Evolutionary conservation across 2,113 vertebrate genomes (phyloP).

Genomic region (Bostrychus sinensis): DNA sequence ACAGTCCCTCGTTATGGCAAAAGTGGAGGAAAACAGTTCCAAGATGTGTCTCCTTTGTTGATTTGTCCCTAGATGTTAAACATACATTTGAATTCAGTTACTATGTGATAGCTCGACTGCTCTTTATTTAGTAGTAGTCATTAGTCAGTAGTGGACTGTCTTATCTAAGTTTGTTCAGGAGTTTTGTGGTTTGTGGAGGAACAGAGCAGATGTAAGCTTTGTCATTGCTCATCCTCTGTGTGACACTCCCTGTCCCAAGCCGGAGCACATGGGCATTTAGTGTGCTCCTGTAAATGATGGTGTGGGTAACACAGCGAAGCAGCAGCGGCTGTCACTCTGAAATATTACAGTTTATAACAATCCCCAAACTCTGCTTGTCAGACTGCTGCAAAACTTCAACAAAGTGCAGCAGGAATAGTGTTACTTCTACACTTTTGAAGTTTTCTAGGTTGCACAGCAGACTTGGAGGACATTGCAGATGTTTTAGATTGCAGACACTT

Average conservation of each 20-base stretch:
- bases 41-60: constrained; percentile 16
- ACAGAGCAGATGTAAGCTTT: constrained; percentile 37
- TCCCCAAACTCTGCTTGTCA: constrained; percentile 26
- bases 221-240: constrained; percentile 56
- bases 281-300: constrained; percentile 55
- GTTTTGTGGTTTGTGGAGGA: constrained; percentile 17
- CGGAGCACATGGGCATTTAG: constrained; percentile 41
- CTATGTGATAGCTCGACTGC: no score
- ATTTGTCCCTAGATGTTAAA: constrained; percentile 15
- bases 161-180: constrained; percentile 2
- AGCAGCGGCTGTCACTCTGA: constrained; percentile 50
- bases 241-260: constrained; percentile 57
- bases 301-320: constrained; percentile 47
- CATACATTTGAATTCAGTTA: neutral
- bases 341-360: constrained; percentile 28
- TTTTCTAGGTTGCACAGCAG: constrained; percentile 12
- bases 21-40: neutral
- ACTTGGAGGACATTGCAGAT: constrained; percentile 32
- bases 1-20: constrained; percentile 21
- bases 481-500: constrained; percentile 21
- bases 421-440: neutral
- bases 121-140: neutral
- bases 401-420: neutral
- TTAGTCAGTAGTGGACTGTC: neutral
- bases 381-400: constrained; percentile 6